Conservation (phyloP, 2,888 invertebrate species). For the Agonopterix heracliana region DNA sequence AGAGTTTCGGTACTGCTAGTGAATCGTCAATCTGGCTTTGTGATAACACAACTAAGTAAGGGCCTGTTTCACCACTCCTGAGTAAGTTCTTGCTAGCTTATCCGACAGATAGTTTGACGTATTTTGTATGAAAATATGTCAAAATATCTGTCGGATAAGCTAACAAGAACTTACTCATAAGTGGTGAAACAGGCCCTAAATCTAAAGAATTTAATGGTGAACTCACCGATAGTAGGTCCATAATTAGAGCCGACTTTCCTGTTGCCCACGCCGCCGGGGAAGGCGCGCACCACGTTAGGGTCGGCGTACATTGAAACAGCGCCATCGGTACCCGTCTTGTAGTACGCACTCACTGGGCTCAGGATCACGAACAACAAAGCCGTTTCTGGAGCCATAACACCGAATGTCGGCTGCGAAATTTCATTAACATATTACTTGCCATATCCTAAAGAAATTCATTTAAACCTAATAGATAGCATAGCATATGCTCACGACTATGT, state of each 20-base stretch:
- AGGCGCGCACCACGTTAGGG: constrained; percentile 89
- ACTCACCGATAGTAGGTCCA: constrained; percentile 85
- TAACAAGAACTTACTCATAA: no score
- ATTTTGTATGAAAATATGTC: no score
- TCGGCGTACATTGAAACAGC: constrained; percentile 95
- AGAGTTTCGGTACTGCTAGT: no score
- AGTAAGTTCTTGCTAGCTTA: no score
- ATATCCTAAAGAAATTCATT: neutral
- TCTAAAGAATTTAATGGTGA: neutral
- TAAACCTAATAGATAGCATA: no score
- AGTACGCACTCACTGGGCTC: constrained; percentile 96
- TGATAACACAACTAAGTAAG: no score
- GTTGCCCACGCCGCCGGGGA: constrained; percentile 96
- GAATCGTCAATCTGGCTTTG: no score
- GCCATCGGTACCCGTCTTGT: constrained; percentile 78
- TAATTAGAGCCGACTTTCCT: constrained; percentile 97
- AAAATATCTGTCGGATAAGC: no score
- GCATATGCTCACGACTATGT: no score
- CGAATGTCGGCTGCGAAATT: constrained; percentile 86
- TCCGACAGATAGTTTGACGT: no score
- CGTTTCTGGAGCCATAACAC: constrained; percentile 90
- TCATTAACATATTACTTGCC: neutral
- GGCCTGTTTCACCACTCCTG: no score
- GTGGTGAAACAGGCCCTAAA: no score
- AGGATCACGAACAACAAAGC: constrained; percentile 94